Base-by-base conservation (phyloP, 2,113 vertebrate species). In the Cyanoliseus patagonus region DNA sequence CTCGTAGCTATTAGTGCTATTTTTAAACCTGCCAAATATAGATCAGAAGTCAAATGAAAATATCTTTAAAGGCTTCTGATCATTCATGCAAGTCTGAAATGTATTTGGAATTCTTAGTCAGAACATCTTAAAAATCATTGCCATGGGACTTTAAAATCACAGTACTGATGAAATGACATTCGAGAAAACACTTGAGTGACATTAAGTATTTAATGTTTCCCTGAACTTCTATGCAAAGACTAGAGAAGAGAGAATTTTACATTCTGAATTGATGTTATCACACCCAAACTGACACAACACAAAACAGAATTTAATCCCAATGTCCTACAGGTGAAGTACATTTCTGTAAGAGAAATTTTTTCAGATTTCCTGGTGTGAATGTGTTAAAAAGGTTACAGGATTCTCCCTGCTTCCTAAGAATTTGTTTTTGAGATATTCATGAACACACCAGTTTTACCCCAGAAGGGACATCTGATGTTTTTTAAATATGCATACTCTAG, bases 11-110 rank as follows among this genome's bases (percentile, higher is more conserved):
- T 86, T 86, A 95, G 19, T 0, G 1, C 73, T 95, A 96, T 97
- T 95, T 97, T 97, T 90, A 95, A 94, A 84, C 39, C 49, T 84
- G 24, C 82, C 79, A 86, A 91, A 91, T 91, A 95, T 91, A 96
- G 87, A 94, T 46, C 44, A 84, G 47, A 95, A 95, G 70, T 68
- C 57, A 95, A 86, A 89, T 82, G 27, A 90, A 91, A 97, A 90
- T 93, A 78, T 59, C 51, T 82, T 84, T 76, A 90, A 93, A 88
- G 31, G 55, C 28, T 72, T 83, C 31, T 81, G 86, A 92, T 75
- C 13, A 6, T 83, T 74, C 55, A 78, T 37, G 25, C 4, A 52
- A 80, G 15, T 67, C 41, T 91, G 68, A 94, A 96, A 94, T 31
- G 13, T 72, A 66, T 85, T 57, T 90, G 41, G 62, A 92, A 82